Conservation (phyloP, 2,113 vertebrate genomes). For the Electrona antarctica region DNA sequence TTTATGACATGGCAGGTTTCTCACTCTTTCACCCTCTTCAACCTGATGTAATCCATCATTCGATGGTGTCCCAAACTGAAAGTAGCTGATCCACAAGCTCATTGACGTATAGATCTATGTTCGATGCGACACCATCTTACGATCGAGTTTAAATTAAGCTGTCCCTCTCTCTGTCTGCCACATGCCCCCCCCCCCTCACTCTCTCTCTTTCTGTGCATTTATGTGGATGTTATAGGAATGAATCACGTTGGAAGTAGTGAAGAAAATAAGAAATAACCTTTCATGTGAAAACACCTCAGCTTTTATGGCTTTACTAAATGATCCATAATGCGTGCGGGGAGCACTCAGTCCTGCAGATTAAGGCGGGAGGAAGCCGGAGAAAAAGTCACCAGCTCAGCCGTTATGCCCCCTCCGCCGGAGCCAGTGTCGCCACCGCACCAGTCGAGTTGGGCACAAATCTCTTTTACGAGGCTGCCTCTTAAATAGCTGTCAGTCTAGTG, state of each 20-base stretch:
- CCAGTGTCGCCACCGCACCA: slow-evolving; percentile 45
- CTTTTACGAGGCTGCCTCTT: slow-evolving; percentile 80
- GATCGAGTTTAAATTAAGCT: too few species aligned
- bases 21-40: slow-evolving; percentile 32
- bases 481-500: slow-evolving; percentile 82
- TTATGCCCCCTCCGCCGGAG: slow-evolving; percentile 53
- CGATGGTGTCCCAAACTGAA: too few species aligned
- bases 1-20: slow-evolving; percentile 68
- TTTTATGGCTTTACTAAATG: slow-evolving; percentile 83
- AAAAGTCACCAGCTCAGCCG: slow-evolving; percentile 45
- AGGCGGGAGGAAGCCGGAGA: slow-evolving; percentile 47
- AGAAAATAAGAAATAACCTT: slow-evolving; percentile 83
- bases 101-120: too few species aligned
- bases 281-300: slow-evolving; percentile 82
- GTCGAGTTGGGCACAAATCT: slow-evolving; percentile 79
- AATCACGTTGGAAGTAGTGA: slow-evolving; percentile 74
- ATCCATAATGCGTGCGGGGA: slow-evolving; percentile 77
- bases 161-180: too few species aligned
- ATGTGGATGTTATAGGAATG: slow-evolving; percentile 69
- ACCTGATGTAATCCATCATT: too few species aligned
- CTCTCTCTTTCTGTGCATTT: slow-evolving; percentile 53
- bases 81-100: too few species aligned
- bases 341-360: slow-evolving; percentile 72
- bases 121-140: too few species aligned
- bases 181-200: neutral